Evolutionary conservation across 2,888 invertebrate species (phyloP).

Genomic region (Myopa testacea): DNA sequence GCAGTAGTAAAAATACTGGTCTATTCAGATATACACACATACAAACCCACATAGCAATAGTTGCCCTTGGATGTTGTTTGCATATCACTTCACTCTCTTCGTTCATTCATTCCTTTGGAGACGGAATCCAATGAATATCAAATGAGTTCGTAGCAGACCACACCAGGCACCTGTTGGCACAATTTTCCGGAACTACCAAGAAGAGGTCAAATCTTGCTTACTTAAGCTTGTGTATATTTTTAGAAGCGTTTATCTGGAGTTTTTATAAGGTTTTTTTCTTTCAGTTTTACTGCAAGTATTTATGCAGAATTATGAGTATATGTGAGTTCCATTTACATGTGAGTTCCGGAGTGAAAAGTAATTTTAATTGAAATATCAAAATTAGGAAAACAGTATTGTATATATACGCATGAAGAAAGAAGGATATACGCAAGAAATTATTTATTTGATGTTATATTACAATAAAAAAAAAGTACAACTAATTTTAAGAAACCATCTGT

Average conservation of each 20-base stretch:
- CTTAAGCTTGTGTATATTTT: neutral
- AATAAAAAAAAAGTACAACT: no score
- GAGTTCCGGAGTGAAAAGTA: neutral
- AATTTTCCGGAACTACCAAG: neutral
- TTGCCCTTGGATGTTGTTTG: neutral
- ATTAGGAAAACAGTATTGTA: no score
- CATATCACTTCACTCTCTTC: neutral
- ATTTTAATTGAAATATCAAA: neutral
- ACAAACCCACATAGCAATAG: neutral
- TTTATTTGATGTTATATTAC: no score
- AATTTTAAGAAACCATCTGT: no score
- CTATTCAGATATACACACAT: constrained; percentile 9
- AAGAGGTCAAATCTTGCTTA: no score
- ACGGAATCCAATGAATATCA: constrained; percentile 36
- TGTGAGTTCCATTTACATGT: neutral
- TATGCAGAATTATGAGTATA: neutral
- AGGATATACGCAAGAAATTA: no score
- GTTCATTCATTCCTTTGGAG: constrained; percentile 24
- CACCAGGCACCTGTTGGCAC: constrained; percentile 19
- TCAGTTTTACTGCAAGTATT: no score
- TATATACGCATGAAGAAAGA: no score
- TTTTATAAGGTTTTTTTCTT: neutral
- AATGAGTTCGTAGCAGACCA: constrained; percentile 14
- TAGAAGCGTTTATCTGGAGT: neutral
- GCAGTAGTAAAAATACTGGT: neutral